Evolutionary conservation across 2,113 vertebrate species (phyloP).

Genomic region (Rostratula benghalensis): DNA sequence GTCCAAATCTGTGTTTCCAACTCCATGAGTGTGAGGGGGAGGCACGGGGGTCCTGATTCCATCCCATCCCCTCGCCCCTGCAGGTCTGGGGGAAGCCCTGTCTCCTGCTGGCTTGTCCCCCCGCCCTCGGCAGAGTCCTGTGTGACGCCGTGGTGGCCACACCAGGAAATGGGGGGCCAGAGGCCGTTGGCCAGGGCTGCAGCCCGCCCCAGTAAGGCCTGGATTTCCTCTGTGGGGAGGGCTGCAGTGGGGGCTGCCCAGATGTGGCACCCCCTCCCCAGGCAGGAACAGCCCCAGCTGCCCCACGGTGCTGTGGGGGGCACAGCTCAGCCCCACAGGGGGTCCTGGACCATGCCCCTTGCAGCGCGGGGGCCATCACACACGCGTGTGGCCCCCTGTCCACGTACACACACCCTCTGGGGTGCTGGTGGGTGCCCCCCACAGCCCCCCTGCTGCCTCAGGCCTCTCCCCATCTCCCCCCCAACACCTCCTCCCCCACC

Average conservation of each 20-base stretch:
- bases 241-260: not conserved
- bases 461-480: not conserved
- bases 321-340: not conserved
- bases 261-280: not conserved
- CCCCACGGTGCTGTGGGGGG: not conserved
- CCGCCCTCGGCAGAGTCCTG: not conserved
- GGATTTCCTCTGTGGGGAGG: not conserved
- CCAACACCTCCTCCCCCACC: not conserved
- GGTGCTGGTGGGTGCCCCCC: fast-evolving
- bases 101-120: not conserved
- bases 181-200: not conserved
- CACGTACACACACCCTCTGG: fast-evolving
- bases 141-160: not conserved
- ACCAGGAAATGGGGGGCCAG: constrained; percentile 33
- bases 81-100: not conserved
- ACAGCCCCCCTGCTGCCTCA: not conserved
- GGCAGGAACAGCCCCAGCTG: not conserved
- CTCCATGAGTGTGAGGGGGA: not conserved
- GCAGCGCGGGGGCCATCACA: no score
- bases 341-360: fast-evolving
- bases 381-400: fast-evolving
- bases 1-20: not conserved
- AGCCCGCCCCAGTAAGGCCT: not conserved
- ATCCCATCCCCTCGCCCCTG: fast-evolving
- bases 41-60: not conserved